Percentiles rank a stretch among this genome's conserved stretches.
These are phyloP conservation scores for Pteria penguin DNA, from an alignment of 2,888 invertebrate species.

Conservation along the genomic window DNA sequence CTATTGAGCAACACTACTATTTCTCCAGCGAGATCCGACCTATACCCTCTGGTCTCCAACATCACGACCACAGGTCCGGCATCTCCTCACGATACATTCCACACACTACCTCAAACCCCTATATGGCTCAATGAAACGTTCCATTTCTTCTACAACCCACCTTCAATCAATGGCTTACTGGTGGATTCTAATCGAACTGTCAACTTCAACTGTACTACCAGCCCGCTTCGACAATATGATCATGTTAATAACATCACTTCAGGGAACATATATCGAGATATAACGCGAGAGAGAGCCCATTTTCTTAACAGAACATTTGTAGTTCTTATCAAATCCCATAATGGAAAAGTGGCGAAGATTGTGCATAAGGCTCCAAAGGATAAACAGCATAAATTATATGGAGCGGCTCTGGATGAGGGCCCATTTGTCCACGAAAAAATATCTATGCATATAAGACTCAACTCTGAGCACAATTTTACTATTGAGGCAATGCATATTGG, in stretches of 20 bases:
- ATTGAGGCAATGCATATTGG: constrained; percentile 71
- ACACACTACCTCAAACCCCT: constrained; percentile 31
- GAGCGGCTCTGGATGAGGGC: not conserved
- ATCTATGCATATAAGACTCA: constrained; percentile 54
- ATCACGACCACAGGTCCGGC: constrained; percentile 12
- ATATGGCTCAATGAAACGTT: constrained; percentile 61
- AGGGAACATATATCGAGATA: constrained; percentile 12
- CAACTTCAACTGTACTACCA: constrained; percentile 66
- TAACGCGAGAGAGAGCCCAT: constrained; percentile 7
- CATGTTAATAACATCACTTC: constrained; percentile 27
- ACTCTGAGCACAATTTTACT: constrained; percentile 63
- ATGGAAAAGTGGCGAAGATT: constrained; percentile 19
- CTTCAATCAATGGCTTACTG: constrained; percentile 68
- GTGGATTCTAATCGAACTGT: constrained; percentile 68
- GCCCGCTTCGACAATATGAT: constrained; percentile 34
- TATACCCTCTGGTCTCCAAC: constrained; percentile 18
- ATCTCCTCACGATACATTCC: constrained; percentile 43
- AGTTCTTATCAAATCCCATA: constrained; percentile 23
- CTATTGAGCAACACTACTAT: too few relatives aligned
- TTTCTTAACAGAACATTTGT: constrained; percentile 14
- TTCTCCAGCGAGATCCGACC: not conserved
- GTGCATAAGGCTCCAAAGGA: not conserved
- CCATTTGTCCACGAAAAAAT: constrained; percentile 37
- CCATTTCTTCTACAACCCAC: constrained; percentile 69
- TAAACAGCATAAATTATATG: not conserved